These are phyloP conservation scores for Hydrozoanthus gracilis DNA, from an alignment of 92 coral and sea anemone species.

Conservation along the genomic window DNA sequence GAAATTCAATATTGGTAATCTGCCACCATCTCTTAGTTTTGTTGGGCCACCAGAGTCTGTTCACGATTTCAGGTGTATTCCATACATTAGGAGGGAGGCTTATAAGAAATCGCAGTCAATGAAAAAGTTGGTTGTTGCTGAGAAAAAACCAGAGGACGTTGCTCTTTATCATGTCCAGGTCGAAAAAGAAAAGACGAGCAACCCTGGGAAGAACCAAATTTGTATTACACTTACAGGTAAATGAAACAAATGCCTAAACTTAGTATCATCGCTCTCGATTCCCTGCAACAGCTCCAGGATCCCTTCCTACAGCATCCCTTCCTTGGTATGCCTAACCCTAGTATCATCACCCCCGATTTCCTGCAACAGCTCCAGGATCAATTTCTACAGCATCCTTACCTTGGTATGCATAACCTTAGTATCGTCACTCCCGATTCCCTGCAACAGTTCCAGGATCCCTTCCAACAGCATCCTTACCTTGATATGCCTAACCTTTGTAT, in stretches of 20 bases:
- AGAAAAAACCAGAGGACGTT: slow-evolving; percentile 43
- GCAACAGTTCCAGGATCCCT: no score
- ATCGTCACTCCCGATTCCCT: no score
- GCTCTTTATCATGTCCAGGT: slow-evolving; percentile 56
- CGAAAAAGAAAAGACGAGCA: slow-evolving; percentile 62
- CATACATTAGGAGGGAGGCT: slow-evolving; percentile 64
- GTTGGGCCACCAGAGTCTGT: slow-evolving; percentile 77
- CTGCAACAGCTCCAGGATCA: no score
- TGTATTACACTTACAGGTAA: slow-evolving; percentile 72
- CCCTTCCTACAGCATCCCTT: no score
- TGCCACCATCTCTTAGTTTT: slow-evolving; percentile 54
- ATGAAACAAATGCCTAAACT: background rate
- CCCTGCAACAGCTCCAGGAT: no score
- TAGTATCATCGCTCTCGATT: no score
- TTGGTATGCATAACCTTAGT: no score
- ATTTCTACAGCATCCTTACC: no score
- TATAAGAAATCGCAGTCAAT: slow-evolving; percentile 65
- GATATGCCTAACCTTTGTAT: no score
- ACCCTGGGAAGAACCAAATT: slow-evolving; percentile 66
- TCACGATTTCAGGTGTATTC: slow-evolving; percentile 75
- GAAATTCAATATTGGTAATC: slow-evolving; percentile 57
- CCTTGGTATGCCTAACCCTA: no score
- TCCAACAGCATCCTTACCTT: no score
- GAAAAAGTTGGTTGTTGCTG: slow-evolving; percentile 33
- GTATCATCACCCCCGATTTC: no score